A percentile compares a stretch with the other conserved stretches of the same genome.
Conservation (phyloP, 1,140 invertebrate genomes). For the Fopius arisanus region DNA sequence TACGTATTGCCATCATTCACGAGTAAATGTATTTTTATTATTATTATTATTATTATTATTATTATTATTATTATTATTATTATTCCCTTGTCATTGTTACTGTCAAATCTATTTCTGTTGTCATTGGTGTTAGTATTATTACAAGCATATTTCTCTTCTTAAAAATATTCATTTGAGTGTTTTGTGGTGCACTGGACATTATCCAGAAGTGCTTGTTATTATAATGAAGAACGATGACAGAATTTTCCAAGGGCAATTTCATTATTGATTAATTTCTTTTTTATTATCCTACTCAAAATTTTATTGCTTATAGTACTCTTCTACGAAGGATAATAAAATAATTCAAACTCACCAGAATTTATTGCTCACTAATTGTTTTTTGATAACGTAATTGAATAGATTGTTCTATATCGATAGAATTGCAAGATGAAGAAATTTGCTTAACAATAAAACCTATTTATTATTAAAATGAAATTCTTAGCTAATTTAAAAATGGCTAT, state of each 20-base stretch:
- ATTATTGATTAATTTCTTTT: not conserved
- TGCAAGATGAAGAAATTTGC: too few species aligned
- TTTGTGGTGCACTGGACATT: slow-evolving; percentile 38
- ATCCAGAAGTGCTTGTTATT: not conserved
- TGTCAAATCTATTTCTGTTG: slow-evolving; percentile 26
- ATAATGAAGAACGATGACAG: not conserved
- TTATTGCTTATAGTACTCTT: too few species aligned
- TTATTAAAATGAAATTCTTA: too few species aligned
- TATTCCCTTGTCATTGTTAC: not conserved
- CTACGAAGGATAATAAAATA: too few species aligned
- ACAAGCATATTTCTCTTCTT: slow-evolving; percentile 41
- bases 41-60: not conserved
- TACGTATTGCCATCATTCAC: not conserved
- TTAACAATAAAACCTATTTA: too few species aligned
- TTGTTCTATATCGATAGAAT: too few species aligned
- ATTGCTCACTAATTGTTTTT: too few species aligned
- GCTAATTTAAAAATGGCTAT: too few species aligned
- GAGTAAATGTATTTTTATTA: not conserved
- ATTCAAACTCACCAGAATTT: too few species aligned
- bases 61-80: not conserved
- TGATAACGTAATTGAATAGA: too few species aligned
- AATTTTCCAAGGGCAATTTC: not conserved
- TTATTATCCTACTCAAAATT: too few species aligned
- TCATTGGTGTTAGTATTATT: slow-evolving; percentile 42
- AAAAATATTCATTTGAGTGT: slow-evolving; percentile 30